Percentiles rank a stretch among this genome's conserved stretches.
These are phyloP conservation scores for Cheilosia impressa DNA, from an alignment of 2,888 invertebrate genomes.

Conservation along the genomic window DNA sequence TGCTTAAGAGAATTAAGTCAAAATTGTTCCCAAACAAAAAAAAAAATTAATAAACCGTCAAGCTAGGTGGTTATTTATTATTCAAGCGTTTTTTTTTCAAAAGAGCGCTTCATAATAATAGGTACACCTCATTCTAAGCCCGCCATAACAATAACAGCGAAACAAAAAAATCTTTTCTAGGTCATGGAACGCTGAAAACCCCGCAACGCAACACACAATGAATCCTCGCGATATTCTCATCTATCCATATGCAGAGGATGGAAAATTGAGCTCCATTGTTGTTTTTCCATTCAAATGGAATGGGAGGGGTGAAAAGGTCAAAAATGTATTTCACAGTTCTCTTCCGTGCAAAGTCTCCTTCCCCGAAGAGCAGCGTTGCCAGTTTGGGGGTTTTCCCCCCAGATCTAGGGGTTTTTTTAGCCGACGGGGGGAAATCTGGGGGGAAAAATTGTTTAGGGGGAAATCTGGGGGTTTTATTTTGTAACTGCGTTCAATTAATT, in stretches of 20 bases:
- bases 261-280: slow-evolving; percentile 26
- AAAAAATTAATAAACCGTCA: too few relatives aligned
- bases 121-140: background rate
- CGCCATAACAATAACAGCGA: slow-evolving; percentile 21
- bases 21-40: too few relatives aligned
- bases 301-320: slow-evolving; percentile 7
- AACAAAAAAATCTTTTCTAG: slow-evolving; percentile 46
- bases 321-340: slow-evolving; percentile 5
- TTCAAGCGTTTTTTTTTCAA: slow-evolving; percentile 40
- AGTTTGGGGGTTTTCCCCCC: too few relatives aligned
- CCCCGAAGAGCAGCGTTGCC: background rate
- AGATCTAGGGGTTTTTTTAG: too few relatives aligned
- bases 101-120: slow-evolving; percentile 17
- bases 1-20: too few relatives aligned
- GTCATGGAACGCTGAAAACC: slow-evolving; percentile 51
- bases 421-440: too few relatives aligned
- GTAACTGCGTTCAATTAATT: too few relatives aligned
- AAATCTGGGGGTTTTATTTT: too few relatives aligned
- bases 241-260: slow-evolving; percentile 7
- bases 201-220: slow-evolving; percentile 26
- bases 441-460: too few relatives aligned
- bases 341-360: slow-evolving; percentile 2
- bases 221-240: slow-evolving; percentile 10
- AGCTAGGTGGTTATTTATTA: slow-evolving; percentile 35
- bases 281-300: slow-evolving; percentile 14